Evolutionary conservation across 35 echinoderm and acorn worm species (phyloP).

Genomic region (Acanthaster planci): DNA sequence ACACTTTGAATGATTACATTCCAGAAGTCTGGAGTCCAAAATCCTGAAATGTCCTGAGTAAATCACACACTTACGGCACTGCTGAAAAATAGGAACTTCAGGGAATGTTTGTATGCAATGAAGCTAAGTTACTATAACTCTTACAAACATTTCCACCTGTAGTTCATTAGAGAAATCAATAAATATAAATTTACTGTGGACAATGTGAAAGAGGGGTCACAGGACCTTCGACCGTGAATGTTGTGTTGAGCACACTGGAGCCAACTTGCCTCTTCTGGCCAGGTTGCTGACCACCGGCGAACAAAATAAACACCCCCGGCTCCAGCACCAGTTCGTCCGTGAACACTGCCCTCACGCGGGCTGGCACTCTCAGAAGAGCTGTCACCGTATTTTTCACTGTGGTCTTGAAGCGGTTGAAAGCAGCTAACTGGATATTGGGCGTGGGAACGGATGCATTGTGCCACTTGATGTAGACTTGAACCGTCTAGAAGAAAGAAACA

Average conservation of each 20-base stretch:
- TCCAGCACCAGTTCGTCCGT: slow-evolving; percentile 51
- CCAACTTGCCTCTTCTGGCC: slow-evolving; percentile 33
- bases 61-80: too few species aligned
- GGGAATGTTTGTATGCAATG: too few species aligned
- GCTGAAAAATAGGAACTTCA: too few species aligned
- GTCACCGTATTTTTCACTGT: neutral
- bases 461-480: slow-evolving; percentile 87
- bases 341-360: slow-evolving; percentile 80
- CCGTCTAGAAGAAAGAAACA: slow-evolving; percentile 42
- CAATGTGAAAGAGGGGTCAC: slow-evolving; percentile 54
- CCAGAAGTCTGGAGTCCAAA: too few species aligned
- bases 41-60: too few species aligned
- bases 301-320: slow-evolving; percentile 62
- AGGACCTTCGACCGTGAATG: slow-evolving; percentile 50
- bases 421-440: slow-evolving; percentile 74
- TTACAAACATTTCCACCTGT: too few species aligned
- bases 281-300: slow-evolving; percentile 86
- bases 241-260: slow-evolving; percentile 66
- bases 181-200: neutral
- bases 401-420: slow-evolving; percentile 60
- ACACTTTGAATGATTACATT: too few species aligned
- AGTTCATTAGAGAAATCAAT: too few species aligned
- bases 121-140: too few species aligned
- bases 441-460: slow-evolving; percentile 38
- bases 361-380: slow-evolving; percentile 48